phyloP scores from a whole-genome alignment of 2,888 invertebrate genomes.

The Agonum fuliginosum region DNA sequence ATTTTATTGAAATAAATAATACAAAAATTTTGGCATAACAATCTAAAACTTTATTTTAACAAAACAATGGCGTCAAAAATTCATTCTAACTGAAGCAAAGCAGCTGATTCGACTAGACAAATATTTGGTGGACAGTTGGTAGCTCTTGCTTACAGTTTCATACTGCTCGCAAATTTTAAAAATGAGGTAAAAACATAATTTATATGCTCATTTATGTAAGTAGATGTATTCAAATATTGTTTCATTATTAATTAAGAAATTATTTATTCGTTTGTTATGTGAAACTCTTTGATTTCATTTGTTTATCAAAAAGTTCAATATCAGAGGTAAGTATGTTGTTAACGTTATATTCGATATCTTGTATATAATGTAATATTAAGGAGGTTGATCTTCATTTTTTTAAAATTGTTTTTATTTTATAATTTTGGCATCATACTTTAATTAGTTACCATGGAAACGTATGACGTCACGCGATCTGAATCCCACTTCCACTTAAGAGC shows the following conservation, averaged over 20 bases:
- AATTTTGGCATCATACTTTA: not conserved
- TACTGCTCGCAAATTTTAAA: not conserved
- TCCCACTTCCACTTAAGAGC: slow-evolving; percentile 37
- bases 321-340: too few relatives aligned
- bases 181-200: too few relatives aligned
- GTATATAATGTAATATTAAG: too few relatives aligned
- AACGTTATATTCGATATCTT: too few relatives aligned
- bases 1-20: slow-evolving; percentile 20
- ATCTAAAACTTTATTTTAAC: slow-evolving; percentile 17
- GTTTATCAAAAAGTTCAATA: too few relatives aligned
- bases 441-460: slow-evolving; percentile 35
- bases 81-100: slow-evolving; percentile 36
- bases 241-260: too few relatives aligned
- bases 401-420: not conserved
- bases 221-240: too few relatives aligned
- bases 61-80: slow-evolving; percentile 50
- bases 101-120: slow-evolving; percentile 34
- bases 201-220: too few relatives aligned
- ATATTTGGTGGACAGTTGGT: not conserved
- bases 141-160: not conserved
- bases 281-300: too few relatives aligned
- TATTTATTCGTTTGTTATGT: too few relatives aligned
- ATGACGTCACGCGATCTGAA: slow-evolving; percentile 28
- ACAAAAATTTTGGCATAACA: slow-evolving; percentile 5
- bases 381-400: not conserved